These are phyloP conservation scores for Tetramorium parvispinum DNA, from an alignment of 1,140 invertebrate genomes.

Conservation along the genomic window DNA sequence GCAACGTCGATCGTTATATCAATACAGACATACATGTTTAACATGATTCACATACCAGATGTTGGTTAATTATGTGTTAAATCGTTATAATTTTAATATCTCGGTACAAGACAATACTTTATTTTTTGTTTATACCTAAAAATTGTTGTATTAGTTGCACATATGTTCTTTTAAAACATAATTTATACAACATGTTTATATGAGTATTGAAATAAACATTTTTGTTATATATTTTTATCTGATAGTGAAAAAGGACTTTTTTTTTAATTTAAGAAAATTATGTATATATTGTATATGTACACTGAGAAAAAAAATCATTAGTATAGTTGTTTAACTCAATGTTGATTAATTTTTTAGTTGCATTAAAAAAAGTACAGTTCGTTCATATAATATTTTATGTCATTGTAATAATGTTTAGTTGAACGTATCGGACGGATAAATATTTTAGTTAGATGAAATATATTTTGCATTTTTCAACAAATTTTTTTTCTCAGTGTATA, in stretches of 20 bases:
- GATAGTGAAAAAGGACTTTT: too few relatives aligned
- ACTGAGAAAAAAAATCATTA: too few relatives aligned
- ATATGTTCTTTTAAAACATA: not conserved
- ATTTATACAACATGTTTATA: not conserved
- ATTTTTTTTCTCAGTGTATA: too few relatives aligned
- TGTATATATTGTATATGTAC: not conserved
- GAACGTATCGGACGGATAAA: too few relatives aligned
- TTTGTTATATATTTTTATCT: not conserved
- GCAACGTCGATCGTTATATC: slow-evolving; percentile 25
- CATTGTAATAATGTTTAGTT: too few relatives aligned
- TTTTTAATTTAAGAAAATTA: too few relatives aligned
- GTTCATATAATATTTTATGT: too few relatives aligned
- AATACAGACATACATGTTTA: not conserved
- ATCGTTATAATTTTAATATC: slow-evolving; percentile 16
- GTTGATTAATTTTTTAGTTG: too few relatives aligned
- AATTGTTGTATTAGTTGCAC: not conserved
- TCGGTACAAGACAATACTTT: not conserved
- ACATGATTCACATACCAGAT: not conserved
- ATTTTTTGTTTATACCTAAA: not conserved
- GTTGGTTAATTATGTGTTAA: not conserved
- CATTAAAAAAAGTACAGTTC: too few relatives aligned
- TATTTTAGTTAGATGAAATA: too few relatives aligned
- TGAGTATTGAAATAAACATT: not conserved
- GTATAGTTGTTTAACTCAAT: too few relatives aligned
- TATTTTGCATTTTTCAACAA: too few relatives aligned